phyloP scores from a whole-genome alignment of 64 coral and sea anemone species.

The Montipora sp. region DNA sequence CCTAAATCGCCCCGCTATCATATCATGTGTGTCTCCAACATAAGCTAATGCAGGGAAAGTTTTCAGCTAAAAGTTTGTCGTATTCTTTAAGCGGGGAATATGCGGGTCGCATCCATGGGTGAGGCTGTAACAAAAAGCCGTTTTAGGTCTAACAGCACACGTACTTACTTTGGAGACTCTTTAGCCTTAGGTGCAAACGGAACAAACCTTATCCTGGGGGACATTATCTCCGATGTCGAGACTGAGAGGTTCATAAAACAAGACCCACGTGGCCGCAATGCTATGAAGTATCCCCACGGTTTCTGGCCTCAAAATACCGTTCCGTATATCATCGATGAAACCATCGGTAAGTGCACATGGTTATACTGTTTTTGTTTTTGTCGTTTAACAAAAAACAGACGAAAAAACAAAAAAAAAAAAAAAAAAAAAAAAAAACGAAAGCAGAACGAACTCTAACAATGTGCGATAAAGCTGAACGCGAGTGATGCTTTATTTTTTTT shows the following conservation, averaged over 20 bases:
- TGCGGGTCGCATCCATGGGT: not conserved
- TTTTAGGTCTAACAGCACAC: not conserved
- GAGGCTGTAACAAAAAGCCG: no score
- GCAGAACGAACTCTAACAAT: no score
- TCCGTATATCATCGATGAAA: slow-evolving; percentile 27
- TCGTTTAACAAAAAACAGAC: not conserved
- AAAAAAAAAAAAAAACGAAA: no score
- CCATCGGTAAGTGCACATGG: slow-evolving; percentile 21
- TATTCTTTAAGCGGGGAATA: not conserved
- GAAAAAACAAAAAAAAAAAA: not conserved
- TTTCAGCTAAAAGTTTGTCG: not conserved
- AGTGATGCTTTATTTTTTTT: no score
- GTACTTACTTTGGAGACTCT: not conserved
- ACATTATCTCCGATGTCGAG: slow-evolving; percentile 12
- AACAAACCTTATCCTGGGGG: not conserved
- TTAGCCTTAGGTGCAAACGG: slow-evolving; percentile 23
- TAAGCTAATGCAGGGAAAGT: no score
- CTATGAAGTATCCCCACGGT: slow-evolving; percentile 1
- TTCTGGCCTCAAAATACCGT: slow-evolving; percentile 45
- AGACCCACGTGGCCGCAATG: slow-evolving; percentile 15
- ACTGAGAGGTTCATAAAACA: slow-evolving; percentile 40
- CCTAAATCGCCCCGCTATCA: no score
- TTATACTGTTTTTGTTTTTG: not conserved
- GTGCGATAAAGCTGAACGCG: no score
- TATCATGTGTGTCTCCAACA: no score